Evolutionary conservation across 2,113 vertebrate genomes (phyloP).

Genomic region (Coracopsis vasa): DNA sequence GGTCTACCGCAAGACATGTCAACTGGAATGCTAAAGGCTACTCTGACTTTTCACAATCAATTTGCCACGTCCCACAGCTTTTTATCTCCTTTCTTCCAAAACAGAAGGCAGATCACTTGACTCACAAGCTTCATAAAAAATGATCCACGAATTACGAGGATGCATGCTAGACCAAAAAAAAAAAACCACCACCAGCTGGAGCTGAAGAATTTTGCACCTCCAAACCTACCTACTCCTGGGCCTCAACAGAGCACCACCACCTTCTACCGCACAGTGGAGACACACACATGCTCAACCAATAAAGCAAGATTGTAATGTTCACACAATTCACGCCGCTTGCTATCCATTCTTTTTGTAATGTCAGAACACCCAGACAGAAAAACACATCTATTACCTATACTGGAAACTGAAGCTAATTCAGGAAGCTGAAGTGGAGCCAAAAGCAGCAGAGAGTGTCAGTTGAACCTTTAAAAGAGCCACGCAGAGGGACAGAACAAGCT

Average conservation of each 20-base stretch:
- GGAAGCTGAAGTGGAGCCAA: background rate
- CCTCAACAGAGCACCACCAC: background rate
- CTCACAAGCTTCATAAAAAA: background rate
- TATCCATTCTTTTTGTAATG: background rate
- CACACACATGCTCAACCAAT: fast-evolving
- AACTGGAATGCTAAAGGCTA: background rate
- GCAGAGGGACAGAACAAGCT: background rate
- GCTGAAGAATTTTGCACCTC: background rate
- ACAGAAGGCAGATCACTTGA: background rate
- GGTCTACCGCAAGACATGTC: background rate
- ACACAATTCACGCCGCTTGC: background rate
- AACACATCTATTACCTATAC: background rate
- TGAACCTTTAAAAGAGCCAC: background rate
- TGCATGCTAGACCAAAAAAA: background rate
- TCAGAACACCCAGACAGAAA: background rate
- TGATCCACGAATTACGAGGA: background rate
- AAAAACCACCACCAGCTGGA: background rate
- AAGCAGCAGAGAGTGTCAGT: background rate
- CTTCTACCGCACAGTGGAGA: background rate
- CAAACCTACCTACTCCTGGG: background rate
- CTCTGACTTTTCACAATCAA: background rate
- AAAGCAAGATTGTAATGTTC: background rate
- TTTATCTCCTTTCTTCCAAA: background rate
- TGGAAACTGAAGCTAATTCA: background rate
- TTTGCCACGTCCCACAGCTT: background rate